Evolutionary conservation across 2,113 vertebrate genomes (phyloP).

Genomic region (Clarias gariepinus): DNA sequence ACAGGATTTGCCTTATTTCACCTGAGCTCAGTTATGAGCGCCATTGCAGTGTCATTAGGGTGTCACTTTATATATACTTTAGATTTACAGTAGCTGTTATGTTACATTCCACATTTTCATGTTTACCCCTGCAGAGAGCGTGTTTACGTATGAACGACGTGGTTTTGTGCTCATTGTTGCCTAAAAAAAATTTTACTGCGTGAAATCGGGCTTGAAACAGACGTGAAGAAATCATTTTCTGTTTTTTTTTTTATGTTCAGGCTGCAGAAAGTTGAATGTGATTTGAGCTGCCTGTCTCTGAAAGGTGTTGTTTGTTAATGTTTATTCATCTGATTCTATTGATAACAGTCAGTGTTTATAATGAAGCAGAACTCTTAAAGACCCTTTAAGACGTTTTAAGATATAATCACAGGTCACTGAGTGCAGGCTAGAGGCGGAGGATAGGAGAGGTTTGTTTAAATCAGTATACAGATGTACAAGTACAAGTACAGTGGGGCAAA

Average conservation of each 20-base stretch:
- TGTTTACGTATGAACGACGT: neutral
- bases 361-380: neutral
- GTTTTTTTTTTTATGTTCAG: neutral
- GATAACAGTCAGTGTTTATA: neutral
- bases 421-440: neutral
- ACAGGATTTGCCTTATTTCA: neutral
- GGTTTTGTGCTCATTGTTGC: neutral
- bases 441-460: neutral
- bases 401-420: neutral
- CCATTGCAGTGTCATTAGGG: neutral
- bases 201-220: neutral
- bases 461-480: neutral
- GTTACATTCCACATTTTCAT: constrained; percentile 34
- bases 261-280: neutral
- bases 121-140: neutral
- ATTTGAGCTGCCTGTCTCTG: neutral
- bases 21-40: constrained; percentile 17
- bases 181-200: neutral
- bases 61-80: neutral
- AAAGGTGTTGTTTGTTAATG: neutral
- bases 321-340: neutral
- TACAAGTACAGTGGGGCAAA: no score
- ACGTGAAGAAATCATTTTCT: neutral
- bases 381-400: neutral
- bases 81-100: constrained; percentile 28